Evolutionary conservation across 2,888 invertebrate genomes (phyloP).

Genomic region (Scaeva pyrastri): DNA sequence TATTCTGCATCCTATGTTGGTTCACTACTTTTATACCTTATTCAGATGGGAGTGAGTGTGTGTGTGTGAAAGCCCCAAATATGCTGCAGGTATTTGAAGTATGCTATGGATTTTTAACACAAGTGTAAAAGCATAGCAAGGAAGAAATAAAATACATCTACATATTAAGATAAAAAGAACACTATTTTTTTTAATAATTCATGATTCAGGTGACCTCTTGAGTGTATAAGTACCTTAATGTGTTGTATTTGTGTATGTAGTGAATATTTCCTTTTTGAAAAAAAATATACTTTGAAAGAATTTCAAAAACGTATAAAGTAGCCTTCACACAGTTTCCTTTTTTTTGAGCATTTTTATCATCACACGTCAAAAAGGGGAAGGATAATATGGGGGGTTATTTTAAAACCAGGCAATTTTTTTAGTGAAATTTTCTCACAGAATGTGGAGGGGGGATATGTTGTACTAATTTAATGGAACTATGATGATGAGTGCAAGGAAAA

Average conservation of each 20-base stretch:
- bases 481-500: not conserved
- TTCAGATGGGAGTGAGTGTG: not conserved
- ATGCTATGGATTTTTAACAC: not conserved
- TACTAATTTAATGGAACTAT: too few relatives aligned
- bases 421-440: not conserved
- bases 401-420: not conserved
- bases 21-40: not conserved
- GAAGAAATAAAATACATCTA: not conserved
- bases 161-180: not conserved
- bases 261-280: not conserved
- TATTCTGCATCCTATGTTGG: not conserved
- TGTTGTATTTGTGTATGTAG: not conserved
- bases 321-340: constrained; percentile 2
- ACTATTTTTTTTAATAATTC: constrained; percentile 23
- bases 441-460: too few relatives aligned
- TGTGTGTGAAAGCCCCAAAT: constrained; percentile 8
- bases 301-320: constrained; percentile 8
- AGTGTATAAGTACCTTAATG: not conserved
- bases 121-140: not conserved
- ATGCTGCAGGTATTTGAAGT: constrained; percentile 12
- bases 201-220: constrained; percentile 20
- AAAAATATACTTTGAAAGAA: constrained; percentile 17
- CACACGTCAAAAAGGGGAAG: too few relatives aligned
- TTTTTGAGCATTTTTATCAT: not conserved
- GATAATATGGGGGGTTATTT: not conserved